phyloP scores from a whole-genome alignment of 2,888 invertebrate genomes.

The Margaritifera margaritifera region DNA sequence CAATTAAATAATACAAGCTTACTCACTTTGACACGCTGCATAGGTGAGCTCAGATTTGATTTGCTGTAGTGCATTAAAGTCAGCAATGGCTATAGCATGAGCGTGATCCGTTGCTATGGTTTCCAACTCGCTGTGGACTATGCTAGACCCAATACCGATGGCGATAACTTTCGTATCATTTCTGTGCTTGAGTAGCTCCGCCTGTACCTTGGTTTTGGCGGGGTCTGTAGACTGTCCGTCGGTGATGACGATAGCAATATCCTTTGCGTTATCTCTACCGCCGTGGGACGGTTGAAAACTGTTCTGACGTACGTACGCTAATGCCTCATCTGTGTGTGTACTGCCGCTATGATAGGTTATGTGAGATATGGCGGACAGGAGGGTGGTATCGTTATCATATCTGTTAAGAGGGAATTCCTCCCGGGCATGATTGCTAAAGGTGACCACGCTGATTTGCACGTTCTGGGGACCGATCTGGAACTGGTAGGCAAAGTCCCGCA shows the following conservation, averaged over 20 bases:
- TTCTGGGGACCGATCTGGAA: conserved; percentile 12
- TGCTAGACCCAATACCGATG: conserved; percentile 42
- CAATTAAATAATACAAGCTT: too few species aligned
- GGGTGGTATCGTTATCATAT: background rate
- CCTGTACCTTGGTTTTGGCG: conserved; percentile 27
- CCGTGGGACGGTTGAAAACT: conserved; percentile 2
- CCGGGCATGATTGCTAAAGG: background rate
- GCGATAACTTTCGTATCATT: conserved; percentile 39
- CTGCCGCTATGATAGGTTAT: conserved; percentile 6
- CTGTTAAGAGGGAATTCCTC: conserved; percentile 13
- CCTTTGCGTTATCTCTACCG: conserved; percentile 21
- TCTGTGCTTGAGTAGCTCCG: conserved; percentile 31
- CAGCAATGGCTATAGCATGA: conserved; percentile 44
- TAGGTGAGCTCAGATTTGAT: conserved; percentile 43
- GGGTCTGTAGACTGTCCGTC: conserved; percentile 42
- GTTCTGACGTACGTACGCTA: conserved; percentile 9
- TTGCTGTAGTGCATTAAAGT: conserved; percentile 40
- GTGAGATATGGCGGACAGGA: conserved; percentile 9
- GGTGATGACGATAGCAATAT: conserved; percentile 43
- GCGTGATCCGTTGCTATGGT: conserved; percentile 43
- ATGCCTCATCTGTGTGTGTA: conserved; percentile 11
- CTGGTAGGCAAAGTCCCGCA: conserved; percentile 11
- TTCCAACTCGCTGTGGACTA: conserved; percentile 38
- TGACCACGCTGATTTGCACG: conserved; percentile 11
- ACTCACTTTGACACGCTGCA: conserved; percentile 44